Conservation (phyloP, 2,113 vertebrate genomes). For the Rhabdomys dilectus region DNA sequence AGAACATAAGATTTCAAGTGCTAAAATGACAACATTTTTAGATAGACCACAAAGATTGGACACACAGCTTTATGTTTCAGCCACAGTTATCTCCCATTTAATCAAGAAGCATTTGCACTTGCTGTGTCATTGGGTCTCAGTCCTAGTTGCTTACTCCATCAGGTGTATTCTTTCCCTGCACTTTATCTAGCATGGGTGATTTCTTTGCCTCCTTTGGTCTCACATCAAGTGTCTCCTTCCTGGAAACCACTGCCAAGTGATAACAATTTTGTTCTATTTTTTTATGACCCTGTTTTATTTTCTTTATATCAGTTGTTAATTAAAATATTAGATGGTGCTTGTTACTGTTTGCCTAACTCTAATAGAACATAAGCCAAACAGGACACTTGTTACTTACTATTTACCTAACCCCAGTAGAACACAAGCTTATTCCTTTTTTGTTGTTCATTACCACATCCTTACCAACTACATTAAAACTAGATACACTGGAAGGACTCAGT, state of each 20-base stretch:
- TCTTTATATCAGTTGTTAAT: slow-evolving; percentile 12
- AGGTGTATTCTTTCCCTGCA: neutral
- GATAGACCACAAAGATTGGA: neutral
- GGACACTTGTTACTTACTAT: neutral
- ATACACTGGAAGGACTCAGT: neutral
- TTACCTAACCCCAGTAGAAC: slow-evolving; percentile 1
- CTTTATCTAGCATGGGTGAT: slow-evolving; percentile 26
- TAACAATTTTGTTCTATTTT: neutral
- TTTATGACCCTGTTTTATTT: neutral
- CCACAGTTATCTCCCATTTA: neutral
- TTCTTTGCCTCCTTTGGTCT: slow-evolving; percentile 18
- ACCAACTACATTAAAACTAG: slow-evolving; percentile 13
- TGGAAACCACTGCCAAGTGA: neutral
- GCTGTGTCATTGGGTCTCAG: neutral
- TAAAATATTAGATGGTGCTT: slow-evolving; percentile 9
- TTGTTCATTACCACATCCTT: neutral
- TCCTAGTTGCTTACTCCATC: neutral
- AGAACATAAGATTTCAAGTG: neutral
- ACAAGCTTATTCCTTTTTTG: neutral
- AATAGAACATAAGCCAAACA: neutral
- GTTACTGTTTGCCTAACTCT: neutral
- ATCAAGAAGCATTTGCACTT: slow-evolving; percentile 14
- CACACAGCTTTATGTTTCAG: neutral
- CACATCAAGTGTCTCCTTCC: slow-evolving; percentile 8
- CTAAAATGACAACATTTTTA: neutral